phyloP scores from a whole-genome alignment of 2,113 vertebrate species.

The Poicephalus gulielmi region DNA sequence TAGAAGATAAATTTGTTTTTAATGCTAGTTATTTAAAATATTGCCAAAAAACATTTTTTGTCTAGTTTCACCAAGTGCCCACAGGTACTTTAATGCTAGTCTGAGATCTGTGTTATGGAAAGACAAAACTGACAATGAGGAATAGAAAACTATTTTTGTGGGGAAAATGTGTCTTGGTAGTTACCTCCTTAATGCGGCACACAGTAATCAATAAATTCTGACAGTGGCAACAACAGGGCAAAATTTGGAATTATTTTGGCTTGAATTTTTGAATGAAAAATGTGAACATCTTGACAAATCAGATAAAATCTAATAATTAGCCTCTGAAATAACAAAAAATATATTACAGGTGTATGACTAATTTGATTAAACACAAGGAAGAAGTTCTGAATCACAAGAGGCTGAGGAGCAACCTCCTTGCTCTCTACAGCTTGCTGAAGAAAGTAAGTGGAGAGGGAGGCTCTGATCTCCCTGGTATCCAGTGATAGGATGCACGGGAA shows the following conservation, averaged over 20 bases:
- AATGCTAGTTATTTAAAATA: not conserved
- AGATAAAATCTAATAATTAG: not conserved
- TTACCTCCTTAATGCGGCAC: not conserved
- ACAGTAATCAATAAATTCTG: not conserved
- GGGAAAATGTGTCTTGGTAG: not conserved
- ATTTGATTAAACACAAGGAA: not conserved
- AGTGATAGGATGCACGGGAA: fast-evolving
- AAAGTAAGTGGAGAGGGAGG: not conserved
- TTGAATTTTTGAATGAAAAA: not conserved
- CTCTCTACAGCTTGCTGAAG: not conserved
- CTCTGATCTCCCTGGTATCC: not conserved
- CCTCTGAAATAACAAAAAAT: not conserved
- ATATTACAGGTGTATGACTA: not conserved
- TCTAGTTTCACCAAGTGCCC: not conserved
- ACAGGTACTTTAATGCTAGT: not conserved
- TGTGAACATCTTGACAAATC: not conserved
- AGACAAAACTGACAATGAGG: not conserved
- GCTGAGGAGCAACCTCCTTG: not conserved
- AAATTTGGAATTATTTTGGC: not conserved
- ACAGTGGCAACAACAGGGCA: not conserved
- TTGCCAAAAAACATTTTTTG: not conserved
- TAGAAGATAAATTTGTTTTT: constrained; percentile 57
- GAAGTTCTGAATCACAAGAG: not conserved
- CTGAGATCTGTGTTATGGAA: not conserved
- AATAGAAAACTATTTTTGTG: not conserved